phyloP scores from a whole-genome alignment of 2,888 invertebrate genomes.

The Eristalis intricaria region DNA sequence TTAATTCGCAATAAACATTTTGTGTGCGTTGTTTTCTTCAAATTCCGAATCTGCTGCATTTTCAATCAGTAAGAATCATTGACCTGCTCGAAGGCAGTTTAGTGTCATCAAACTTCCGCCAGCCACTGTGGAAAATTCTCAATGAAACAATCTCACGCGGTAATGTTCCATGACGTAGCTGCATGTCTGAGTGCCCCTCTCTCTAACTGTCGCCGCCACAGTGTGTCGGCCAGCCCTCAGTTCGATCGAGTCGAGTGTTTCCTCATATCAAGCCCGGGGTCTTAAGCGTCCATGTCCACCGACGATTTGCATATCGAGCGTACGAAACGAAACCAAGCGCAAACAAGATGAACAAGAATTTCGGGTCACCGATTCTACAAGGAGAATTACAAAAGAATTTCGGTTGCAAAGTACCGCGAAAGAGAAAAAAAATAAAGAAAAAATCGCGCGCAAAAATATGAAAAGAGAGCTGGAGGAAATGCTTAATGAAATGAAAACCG shows the following conservation, averaged over 20 bases:
- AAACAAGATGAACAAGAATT: slow-evolving; percentile 69
- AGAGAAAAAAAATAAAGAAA: neutral
- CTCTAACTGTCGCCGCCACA: slow-evolving; percentile 2
- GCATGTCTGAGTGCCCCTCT: neutral
- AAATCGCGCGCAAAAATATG: neutral
- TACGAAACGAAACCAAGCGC: slow-evolving; percentile 19
- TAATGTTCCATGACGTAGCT: slow-evolving; percentile 61
- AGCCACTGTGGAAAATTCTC: slow-evolving; percentile 25
- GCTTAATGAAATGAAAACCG: slow-evolving; percentile 64
- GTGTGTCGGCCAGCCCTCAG: slow-evolving; percentile 16
- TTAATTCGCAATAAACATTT: neutral
- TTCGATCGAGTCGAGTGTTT: neutral
- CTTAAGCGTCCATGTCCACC: neutral
- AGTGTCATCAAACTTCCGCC: neutral
- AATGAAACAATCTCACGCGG: slow-evolving; percentile 37
- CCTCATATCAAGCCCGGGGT: slow-evolving; percentile 7
- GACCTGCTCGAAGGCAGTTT: neutral
- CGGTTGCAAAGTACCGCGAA: slow-evolving; percentile 34
- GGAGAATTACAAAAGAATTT: slow-evolving; percentile 60
- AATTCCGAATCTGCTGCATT: neutral
- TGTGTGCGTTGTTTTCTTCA: neutral
- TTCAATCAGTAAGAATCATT: neutral
- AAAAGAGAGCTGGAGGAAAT: slow-evolving; percentile 2
- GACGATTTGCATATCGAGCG: slow-evolving; percentile 53
- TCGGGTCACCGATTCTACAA: slow-evolving; percentile 55